phyloP scores from a whole-genome alignment of 2,113 vertebrate species.

The Triplophysa tibetana region DNA sequence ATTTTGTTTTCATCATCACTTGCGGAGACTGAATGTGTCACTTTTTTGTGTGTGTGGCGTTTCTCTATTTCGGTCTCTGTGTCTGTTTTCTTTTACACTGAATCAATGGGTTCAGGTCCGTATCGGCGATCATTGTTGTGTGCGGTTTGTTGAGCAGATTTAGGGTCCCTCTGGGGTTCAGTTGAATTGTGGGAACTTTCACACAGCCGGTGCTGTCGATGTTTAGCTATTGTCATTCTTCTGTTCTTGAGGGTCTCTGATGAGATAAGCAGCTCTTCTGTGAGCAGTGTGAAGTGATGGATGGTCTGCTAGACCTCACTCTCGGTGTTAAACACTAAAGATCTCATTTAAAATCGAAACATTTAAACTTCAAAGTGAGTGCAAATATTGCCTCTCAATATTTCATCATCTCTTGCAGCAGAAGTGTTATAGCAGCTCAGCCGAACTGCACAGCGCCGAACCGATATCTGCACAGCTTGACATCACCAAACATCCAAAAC shows the following conservation, averaged over 20 bases:
- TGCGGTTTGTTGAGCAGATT: slow-evolving; percentile 39
- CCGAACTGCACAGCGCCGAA: too few relatives aligned
- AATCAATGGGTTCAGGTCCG: slow-evolving; percentile 7
- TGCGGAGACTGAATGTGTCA: too few relatives aligned
- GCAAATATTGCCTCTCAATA: too few relatives aligned
- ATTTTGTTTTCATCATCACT: too few relatives aligned
- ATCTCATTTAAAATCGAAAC: neutral
- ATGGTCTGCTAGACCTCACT: neutral
- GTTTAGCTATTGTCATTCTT: neutral
- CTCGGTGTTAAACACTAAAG: neutral
- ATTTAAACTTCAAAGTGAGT: too few relatives aligned
- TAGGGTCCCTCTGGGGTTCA: slow-evolving; percentile 40
- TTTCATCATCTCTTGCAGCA: too few relatives aligned
- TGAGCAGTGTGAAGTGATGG: slow-evolving; percentile 15
- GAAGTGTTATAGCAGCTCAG: too few relatives aligned
- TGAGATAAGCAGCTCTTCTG: neutral
- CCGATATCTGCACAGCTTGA: too few relatives aligned
- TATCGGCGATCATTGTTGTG: slow-evolving; percentile 49
- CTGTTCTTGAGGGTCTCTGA: neutral
- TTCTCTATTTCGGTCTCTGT: too few relatives aligned
- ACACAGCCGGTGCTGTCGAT: neutral
- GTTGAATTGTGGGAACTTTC: slow-evolving; percentile 51
- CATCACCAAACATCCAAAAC: too few relatives aligned
- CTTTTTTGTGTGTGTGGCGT: too few relatives aligned
- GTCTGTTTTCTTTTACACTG: neutral